Evolutionary conservation across 2,888 invertebrate genomes (phyloP).

Genomic region (Standfussiana lucernea): DNA sequence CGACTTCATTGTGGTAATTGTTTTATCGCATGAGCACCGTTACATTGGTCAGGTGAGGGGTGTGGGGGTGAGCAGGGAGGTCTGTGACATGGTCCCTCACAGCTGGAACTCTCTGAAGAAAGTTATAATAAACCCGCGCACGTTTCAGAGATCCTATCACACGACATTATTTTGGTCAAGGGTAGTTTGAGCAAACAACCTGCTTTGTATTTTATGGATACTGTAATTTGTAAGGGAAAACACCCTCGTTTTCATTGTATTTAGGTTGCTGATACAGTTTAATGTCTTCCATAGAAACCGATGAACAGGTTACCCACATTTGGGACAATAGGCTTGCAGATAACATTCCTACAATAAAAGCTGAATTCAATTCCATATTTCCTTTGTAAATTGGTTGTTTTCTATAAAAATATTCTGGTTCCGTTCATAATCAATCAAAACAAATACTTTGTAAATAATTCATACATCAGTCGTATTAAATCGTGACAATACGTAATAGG

Average conservation of each 20-base stretch:
- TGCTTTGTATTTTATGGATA: constrained; percentile 75
- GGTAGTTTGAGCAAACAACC: constrained; percentile 84
- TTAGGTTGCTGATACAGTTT: constrained; percentile 68
- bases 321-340: constrained; percentile 50
- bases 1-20: constrained; percentile 87
- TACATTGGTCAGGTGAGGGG: constrained; percentile 77
- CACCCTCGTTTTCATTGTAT: constrained; percentile 70
- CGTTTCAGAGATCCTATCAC: constrained; percentile 87
- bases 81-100: constrained; percentile 74
- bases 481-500: constrained; percentile 86
- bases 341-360: constrained; percentile 29
- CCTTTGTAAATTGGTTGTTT: constrained; percentile 34
- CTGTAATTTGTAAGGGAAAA: constrained; percentile 75
- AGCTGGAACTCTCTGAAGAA: constrained; percentile 83
- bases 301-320: constrained; percentile 38
- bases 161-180: constrained; percentile 87
- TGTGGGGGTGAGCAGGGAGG: constrained; percentile 48
- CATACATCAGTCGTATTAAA: constrained; percentile 81
- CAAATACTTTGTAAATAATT: constrained; percentile 74
- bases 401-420: constrained; percentile 29
- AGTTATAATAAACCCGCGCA: constrained; percentile 84
- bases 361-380: constrained; percentile 40
- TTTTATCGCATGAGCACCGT: constrained; percentile 89
- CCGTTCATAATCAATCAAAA: constrained; percentile 75
- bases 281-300: constrained; percentile 48